Percentiles rank a stretch among this genome's conserved stretches.
These are phyloP conservation scores for Diorhabda carinulata DNA, from an alignment of 1,140 invertebrate species.

Conservation along the genomic window DNA sequence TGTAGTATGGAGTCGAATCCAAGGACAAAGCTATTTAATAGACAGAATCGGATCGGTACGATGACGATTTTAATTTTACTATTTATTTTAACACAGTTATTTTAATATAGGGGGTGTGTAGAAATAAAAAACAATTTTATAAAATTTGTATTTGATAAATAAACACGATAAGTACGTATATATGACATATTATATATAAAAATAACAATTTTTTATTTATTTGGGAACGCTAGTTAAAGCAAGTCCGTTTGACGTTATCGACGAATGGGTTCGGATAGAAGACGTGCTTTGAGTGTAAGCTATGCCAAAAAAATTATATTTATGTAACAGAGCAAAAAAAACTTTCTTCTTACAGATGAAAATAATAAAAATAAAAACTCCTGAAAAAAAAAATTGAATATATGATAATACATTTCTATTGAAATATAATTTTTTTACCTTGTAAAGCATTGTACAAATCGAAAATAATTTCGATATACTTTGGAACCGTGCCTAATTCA, in stretches of 20 bases:
- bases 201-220: too few relatives aligned
- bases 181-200: too few relatives aligned
- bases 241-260: constrained; percentile 9
- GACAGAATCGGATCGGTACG: too few relatives aligned
- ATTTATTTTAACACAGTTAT: too few relatives aligned
- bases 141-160: too few relatives aligned
- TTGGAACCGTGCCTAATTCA: constrained; percentile 14
- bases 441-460: constrained; percentile 30
- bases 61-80: too few relatives aligned
- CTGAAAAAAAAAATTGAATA: constrained; percentile 27
- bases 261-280: constrained; percentile 14
- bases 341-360: constrained; percentile 54
- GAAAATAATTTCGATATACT: constrained; percentile 28
- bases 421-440: constrained; percentile 13
- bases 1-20: too few relatives aligned
- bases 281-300: background rate
- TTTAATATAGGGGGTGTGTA: too few relatives aligned
- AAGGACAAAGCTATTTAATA: too few relatives aligned
- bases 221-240: background rate
- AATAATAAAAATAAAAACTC: constrained; percentile 51
- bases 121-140: too few relatives aligned
- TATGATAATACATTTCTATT: background rate
- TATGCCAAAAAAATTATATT: constrained; percentile 1
- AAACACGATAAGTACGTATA: too few relatives aligned
- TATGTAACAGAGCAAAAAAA: constrained; percentile 23